These are phyloP conservation scores for Agrilus planipennis DNA, from an alignment of 1,140 invertebrate species.

Conservation along the genomic window DNA sequence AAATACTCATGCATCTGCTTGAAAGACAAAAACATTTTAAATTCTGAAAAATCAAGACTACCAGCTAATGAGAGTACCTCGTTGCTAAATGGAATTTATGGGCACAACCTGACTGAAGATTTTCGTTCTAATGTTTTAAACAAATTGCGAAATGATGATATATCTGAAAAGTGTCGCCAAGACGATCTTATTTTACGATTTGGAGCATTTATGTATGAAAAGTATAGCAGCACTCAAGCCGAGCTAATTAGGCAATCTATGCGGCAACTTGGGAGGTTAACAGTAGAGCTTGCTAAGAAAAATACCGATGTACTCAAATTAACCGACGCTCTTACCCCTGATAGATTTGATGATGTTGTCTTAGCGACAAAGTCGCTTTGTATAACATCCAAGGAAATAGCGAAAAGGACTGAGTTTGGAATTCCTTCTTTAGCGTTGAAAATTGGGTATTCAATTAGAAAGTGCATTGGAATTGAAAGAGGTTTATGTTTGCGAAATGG, in stretches of 20 bases:
- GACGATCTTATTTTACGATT: conserved; percentile 5
- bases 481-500: conserved; percentile 3
- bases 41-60: too few species aligned
- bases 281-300: conserved; percentile 1
- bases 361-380: conserved; percentile 3
- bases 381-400: background rate
- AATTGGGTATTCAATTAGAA: conserved; percentile 7
- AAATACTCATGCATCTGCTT: background rate
- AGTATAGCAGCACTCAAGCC: conserved; percentile 6
- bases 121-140: conserved; percentile 7
- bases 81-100: conserved; percentile 6
- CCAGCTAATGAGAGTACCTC: too few species aligned
- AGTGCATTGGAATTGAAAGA: conserved; percentile 5
- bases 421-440: conserved; percentile 8
- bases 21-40: too few species aligned
- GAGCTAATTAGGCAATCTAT: conserved; percentile 10
- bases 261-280: conserved; percentile 9
- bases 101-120: conserved; percentile 2
- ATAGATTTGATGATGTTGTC: conserved; percentile 7
- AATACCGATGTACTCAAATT: conserved; percentile 1
- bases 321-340: conserved; percentile 5
- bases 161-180: conserved; percentile 7
- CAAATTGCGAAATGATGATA: conserved; percentile 10
- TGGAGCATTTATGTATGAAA: conserved; percentile 11
- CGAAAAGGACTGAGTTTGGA: conserved; percentile 5